These are phyloP conservation scores for Peribatodes rhomboidaria DNA, from an alignment of 2,888 invertebrate species.

Conservation along the genomic window DNA sequence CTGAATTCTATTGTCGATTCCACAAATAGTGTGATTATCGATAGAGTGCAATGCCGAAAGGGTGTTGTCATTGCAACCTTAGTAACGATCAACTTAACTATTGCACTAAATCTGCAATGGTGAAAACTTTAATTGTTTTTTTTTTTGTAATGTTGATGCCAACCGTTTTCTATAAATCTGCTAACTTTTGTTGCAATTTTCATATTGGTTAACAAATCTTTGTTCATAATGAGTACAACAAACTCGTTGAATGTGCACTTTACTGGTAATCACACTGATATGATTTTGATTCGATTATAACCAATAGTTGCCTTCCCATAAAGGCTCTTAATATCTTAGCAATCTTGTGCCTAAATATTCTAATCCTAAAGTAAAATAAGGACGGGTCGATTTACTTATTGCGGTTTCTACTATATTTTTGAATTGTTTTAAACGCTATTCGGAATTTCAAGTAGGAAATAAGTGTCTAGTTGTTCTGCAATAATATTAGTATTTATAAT, in stretches of 20 bases:
- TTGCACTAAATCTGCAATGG: no score
- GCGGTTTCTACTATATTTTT: conserved; percentile 1
- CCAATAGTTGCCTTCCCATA: conserved; percentile 2
- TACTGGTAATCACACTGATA: background rate
- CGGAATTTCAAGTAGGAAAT: conserved; percentile 3
- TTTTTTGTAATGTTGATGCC: no score
- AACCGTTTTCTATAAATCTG: no score
- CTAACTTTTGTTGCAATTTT: background rate
- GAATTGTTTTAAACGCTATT: conserved; percentile 8
- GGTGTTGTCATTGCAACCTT: no score
- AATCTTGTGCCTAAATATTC: conserved; percentile 26
- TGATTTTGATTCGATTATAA: conserved; percentile 3
- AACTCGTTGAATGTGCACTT: background rate
- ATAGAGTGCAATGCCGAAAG: no score
- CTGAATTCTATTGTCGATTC: background rate
- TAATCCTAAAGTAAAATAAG: conserved; percentile 15
- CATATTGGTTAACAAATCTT: background rate
- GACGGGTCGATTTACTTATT: background rate
- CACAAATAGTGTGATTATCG: no score
- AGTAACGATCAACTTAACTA: no score
- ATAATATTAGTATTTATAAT: conserved; percentile 11
- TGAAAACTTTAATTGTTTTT: no score
- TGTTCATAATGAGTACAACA: background rate
- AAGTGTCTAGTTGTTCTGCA: conserved; percentile 4
- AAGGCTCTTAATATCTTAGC: conserved; percentile 3